These are phyloP conservation scores for Linnaemya vulpina DNA, from an alignment of 2,888 invertebrate species.

Conservation along the genomic window DNA sequence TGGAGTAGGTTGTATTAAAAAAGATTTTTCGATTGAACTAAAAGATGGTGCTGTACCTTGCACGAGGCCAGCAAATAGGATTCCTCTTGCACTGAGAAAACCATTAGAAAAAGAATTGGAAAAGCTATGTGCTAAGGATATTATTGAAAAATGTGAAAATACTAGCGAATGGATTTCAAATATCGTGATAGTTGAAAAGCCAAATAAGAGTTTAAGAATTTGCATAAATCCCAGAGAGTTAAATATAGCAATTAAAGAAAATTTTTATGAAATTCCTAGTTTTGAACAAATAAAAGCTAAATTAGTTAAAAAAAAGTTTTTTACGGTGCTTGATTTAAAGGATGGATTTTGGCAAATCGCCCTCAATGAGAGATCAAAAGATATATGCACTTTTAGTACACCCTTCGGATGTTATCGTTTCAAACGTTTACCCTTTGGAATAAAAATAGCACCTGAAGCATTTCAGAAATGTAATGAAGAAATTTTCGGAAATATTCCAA, in stretches of 20 bases:
- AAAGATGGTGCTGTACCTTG: too few species aligned
- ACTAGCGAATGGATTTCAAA: constrained; percentile 18
- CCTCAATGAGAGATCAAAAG: constrained; percentile 43
- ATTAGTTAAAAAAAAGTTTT: constrained; percentile 69
- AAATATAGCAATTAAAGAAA: constrained; percentile 43
- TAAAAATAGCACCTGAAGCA: constrained; percentile 56
- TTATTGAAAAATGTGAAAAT: constrained; percentile 17
- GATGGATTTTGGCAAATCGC: constrained; percentile 62
- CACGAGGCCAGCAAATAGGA: too few species aligned
- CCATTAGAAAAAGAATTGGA: too few species aligned
- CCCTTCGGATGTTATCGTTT: constrained; percentile 2
- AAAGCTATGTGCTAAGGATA: too few species aligned
- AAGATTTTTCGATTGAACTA: too few species aligned
- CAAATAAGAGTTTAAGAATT: constrained; percentile 61
- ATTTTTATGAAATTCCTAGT: constrained; percentile 61
- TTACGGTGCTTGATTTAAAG: constrained; percentile 71
- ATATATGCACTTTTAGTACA: constrained; percentile 60
- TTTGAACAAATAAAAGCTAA: constrained; percentile 64
- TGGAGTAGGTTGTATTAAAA: too few species aligned
- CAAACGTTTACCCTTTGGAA: constrained; percentile 56
- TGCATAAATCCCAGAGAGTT: constrained; percentile 65
- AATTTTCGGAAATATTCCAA: constrained; percentile 38
- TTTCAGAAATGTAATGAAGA: constrained; percentile 59
- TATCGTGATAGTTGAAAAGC: constrained; percentile 58
- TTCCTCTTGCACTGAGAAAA: too few species aligned